Evolutionary conservation across 2,113 vertebrate genomes (phyloP), one percentile per base, ranked within the genome.

Genomic region (Platanista minor): DNA sequence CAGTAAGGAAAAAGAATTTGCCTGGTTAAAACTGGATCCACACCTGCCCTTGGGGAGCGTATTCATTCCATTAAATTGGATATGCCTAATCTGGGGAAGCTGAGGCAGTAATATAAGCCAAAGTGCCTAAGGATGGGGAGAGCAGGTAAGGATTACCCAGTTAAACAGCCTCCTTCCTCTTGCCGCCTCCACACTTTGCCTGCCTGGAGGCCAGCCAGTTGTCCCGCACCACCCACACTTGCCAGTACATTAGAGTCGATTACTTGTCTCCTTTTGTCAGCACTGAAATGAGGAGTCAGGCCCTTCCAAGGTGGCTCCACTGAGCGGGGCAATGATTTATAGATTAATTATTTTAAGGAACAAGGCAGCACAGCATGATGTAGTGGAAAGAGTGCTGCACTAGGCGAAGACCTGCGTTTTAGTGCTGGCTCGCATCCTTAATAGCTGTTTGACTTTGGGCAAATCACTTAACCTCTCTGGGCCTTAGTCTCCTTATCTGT

Each of bases 281-380:
- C 61, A 96, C 80, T 96, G 77, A 96, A 96, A 92, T 90, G 86
- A 97, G 77, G 91, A 97, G 71, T 74, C 81, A 74, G 93, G 71
- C 86, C 39, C 81, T 91, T 96, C 93, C 94, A 97, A 96, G 82
- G 67, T 95, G 81, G 95, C 81, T 95, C 75, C 52, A 86, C 43
- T 49, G 91, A 97, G 88, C 82, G 71, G 90, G 88, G 52, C 95
- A 74, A 94, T 96, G 93, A 97, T 97, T 97, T 97, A 92, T 97
- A 96, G 92, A 98, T 96, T 93, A 96, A 97, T 98, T 96, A 97
- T 96, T 96, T 96, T 96, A 98, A 95, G 90, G 94, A 95, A 86
- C 61, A 91, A 91, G 93, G 95, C 88, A 96, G 88, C 74, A 88
- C n/a, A 87, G 67, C 67, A 52, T 83, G 90, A 95, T 92, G 61